Evolutionary conservation across 2,888 invertebrate genomes (phyloP), one percentile per base, ranked within the genome.

Genomic region (Rhaphigaster nebulosa): DNA sequence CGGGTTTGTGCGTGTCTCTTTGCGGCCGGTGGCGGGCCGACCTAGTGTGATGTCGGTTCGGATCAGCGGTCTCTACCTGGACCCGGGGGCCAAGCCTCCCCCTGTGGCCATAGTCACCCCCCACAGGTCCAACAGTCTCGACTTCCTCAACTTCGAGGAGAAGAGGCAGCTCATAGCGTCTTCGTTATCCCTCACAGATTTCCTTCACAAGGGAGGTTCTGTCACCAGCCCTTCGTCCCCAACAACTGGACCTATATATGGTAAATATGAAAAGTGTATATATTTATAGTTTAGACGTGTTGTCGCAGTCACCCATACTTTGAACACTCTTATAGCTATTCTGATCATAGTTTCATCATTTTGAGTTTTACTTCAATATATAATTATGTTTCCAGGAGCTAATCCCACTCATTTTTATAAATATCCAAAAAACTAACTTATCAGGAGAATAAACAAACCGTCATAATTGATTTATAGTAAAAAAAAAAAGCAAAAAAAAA

Each of bases 61-160:
- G 80, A 88, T 91, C 88, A 89, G 91, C 90, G 91, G 91, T 13
- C 88, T 91, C 29, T 91, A 91, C 88, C 90, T 91, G 88, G 90
- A 90, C 87, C 52, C 80, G 29, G 76, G 76, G 92, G 93, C 93
- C 93, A 93, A 92, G 92, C 92, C 92, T 92, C 92, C 92, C 34
- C 92, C 92, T 91, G 92, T 93, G 91, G 93, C 96, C 90, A 96
- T 96, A 52, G 96, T 96, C 54, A 95, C 95, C 54, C 96, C 96
- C 0, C 96, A 96, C 93, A 94, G 97, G 93, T 97, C 97, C 94
- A 97, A 96, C 94, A 97, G 97, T 93, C 95, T 97, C 95, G 97
- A 97, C 95, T 97, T 97, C 94, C 95, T 98, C 91, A 98, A 98
- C 94, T 98, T 98, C 94, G 97, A 98, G 94, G 98, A 98, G 95